Evolutionary conservation across 2,888 invertebrate species (phyloP), one percentile per base, ranked within the genome.

Genomic region (Chelonus formosanus): DNA sequence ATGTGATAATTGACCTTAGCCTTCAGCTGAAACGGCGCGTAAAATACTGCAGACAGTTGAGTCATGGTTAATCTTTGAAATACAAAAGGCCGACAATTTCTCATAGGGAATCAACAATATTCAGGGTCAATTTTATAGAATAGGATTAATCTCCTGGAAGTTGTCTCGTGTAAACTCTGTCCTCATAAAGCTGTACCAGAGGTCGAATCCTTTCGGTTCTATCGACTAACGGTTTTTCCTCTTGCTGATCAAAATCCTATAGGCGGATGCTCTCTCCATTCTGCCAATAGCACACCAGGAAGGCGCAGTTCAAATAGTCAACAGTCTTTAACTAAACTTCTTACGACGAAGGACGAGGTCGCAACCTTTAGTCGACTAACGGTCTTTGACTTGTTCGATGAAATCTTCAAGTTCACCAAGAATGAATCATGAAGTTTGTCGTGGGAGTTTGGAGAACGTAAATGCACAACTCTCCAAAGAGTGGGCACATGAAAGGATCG

Each of bases 341-440:
- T 53, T 36, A n/a, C 43, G 31, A 61, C 53, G 61, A 61, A 54
- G 61, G 61, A 61, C 61, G 61, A 61, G 61, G 61, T 53, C 53
- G 44, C 44, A 53, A 61, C 61, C 44, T 44, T 53, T 50, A 35
- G 52, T 36, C 48, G 20, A 20, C 60, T 66, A 66, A 66, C 66
- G 66, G 66, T 60, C 55, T 59, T 44, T 57, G 56, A 57, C 61
- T 48, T 43, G 31, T 55, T 57, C 56, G 50, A 66, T 66, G 40
- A 50, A 55, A 64, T 64, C 58, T 54, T 53, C 58, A 59, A 59
- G 47, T 62, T 62, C 45, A 54, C 10, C 45, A 64, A 64, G 35
- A 54, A 52, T 59, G 34, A 65, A 65, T 65, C 59, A 65, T 56
- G 58, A 58, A 47, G 58, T 52, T 52, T 52, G 52, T 52, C 52